Evolutionary conservation across 2,888 invertebrate species (phyloP).

Genomic region (Lasiommata megera): DNA sequence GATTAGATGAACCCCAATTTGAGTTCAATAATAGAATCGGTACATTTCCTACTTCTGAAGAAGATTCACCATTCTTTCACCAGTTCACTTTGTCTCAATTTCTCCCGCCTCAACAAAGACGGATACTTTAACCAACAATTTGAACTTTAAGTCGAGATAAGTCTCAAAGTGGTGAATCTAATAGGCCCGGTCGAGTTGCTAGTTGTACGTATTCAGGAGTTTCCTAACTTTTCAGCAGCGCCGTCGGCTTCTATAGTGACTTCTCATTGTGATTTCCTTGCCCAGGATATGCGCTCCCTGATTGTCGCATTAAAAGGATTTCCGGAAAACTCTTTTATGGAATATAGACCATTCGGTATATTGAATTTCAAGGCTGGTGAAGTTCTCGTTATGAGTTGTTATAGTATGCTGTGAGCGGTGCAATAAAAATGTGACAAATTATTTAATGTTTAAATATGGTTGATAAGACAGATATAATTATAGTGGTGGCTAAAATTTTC

Average conservation of each 20-base stretch:
- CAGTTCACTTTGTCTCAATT: not conserved
- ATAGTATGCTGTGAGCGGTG: too few relatives aligned
- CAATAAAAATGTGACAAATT: too few relatives aligned
- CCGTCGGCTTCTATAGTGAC: not conserved
- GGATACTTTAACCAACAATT: conserved; percentile 2
- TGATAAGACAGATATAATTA: too few relatives aligned
- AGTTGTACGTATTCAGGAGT: not conserved
- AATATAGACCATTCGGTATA: too few relatives aligned
- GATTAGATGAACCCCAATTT: not conserved
- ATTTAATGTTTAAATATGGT: too few relatives aligned
- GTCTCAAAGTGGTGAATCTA: conserved; percentile 4
- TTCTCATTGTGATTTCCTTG: not conserved
- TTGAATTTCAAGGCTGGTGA: too few relatives aligned
- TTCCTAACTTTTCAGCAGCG: not conserved
- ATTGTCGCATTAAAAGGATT: too few relatives aligned
- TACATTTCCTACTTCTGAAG: not conserved
- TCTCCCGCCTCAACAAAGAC: conserved; percentile 6
- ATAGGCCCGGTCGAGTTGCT: not conserved
- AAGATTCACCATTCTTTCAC: conserved; percentile 1
- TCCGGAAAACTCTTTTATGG: too few relatives aligned
- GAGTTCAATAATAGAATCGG: not conserved
- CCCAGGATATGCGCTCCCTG: too few relatives aligned
- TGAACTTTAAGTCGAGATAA: conserved; percentile 7
- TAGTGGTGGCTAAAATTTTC: too few relatives aligned
- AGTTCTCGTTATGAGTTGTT: too few relatives aligned